These are phyloP conservation scores for Quadroppia sp. DNA, from an alignment of 2,888 invertebrate genomes.

Conservation along the genomic window DNA sequence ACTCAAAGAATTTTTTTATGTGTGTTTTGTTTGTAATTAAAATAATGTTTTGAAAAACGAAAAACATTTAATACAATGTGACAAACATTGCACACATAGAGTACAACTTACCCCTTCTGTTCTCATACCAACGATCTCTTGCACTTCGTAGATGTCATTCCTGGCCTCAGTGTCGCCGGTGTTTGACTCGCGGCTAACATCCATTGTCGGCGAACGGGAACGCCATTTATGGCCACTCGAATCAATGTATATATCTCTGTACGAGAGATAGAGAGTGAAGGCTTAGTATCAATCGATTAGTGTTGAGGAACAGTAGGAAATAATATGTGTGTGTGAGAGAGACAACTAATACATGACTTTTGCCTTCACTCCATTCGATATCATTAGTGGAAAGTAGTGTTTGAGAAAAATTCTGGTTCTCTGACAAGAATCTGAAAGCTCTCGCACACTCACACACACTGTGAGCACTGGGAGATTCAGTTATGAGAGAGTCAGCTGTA, in stretches of 20 bases:
- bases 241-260: background rate
- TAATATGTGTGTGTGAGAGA: too few relatives aligned
- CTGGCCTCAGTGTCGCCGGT: background rate
- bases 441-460: background rate
- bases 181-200: background rate
- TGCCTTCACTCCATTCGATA: background rate
- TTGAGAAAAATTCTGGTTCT: background rate
- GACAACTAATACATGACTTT: background rate
- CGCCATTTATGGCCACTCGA: too few relatives aligned
- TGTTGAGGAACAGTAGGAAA: background rate
- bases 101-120: constrained; percentile 42
- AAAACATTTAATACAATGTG: background rate
- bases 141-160: constrained; percentile 47
- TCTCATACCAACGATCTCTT: constrained; percentile 46
- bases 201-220: too few relatives aligned
- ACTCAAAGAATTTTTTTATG: too few relatives aligned
- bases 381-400: background rate
- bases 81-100: background rate
- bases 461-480: too few relatives aligned
- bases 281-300: constrained; percentile 3
- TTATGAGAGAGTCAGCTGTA: constrained; percentile 5
- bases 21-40: too few relatives aligned
- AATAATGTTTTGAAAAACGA: background rate
- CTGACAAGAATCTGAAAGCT: background rate
- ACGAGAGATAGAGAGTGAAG: background rate